Evolutionary conservation across 2,797 vertebrate genomes (phyloP), one percentile per base, ranked within the genome.

Genomic region (Graptemys geographica): DNA sequence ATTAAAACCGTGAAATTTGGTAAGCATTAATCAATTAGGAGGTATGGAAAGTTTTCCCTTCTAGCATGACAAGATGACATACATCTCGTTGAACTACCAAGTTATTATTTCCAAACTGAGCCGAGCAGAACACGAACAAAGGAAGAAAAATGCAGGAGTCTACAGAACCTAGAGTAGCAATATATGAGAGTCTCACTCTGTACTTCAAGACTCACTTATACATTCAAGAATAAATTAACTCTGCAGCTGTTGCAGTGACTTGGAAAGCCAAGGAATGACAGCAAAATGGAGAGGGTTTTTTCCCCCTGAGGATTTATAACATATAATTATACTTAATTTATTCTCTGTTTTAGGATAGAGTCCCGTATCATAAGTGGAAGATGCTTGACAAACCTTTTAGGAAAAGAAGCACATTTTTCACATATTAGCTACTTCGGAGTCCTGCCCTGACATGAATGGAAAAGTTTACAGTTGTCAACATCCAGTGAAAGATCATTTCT

Each of bases 261-360:
- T 90, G 25, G 8, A 4, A 1, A 8, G 28, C 53, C 84, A 72
- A 56, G 18, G 37, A 57, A 6, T 19, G 86, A 80, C 9, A 79
- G 12, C 41, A 88, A 56, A 89, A 76, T 0, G 41, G 57, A 94
- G 88, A 44, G 41, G 13, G 6, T 87, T 18, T 37, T 81, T 83
- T 84, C 21, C 37, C 44, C 16, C 9, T 6, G 81, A 88, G 25
- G n/a, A 88, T 33, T 9, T 83, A 37, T 15, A 90, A 57, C 2
- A 74, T 59, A n/a, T 8, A 25, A 4, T 27, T 84, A 86, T 15
- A 31, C 47, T 94, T 93, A 25, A 81, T 88, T 51, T 93, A 53
- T 79, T 93, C 92, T 86, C 62, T 79, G 5, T 44, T 94, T n/a
- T 62, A 93, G 93, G 33, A 93, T 59, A 87, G 86, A 90, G 33